Base-by-base conservation (phyloP, 2,797 vertebrate genomes). In the Nothura maculosa region DNA sequence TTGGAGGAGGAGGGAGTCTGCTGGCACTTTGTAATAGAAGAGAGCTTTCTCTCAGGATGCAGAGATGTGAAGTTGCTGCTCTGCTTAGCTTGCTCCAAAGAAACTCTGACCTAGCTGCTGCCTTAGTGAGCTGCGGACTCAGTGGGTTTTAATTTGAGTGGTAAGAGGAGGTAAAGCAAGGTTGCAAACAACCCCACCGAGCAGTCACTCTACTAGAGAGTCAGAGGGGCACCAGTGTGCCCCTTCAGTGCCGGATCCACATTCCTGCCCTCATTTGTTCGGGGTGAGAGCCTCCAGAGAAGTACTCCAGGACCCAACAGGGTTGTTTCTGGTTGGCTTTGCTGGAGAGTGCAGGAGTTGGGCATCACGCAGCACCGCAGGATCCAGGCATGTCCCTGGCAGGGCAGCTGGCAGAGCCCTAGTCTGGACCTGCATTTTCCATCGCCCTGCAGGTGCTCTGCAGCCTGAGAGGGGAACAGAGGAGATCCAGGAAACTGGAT, bases 401-500 rank as follows among this genome's bases (percentile, higher is more conserved):
- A 32, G 34, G 24, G 45, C 18, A 17, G 25, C 52, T 70, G 36
- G 48, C 28, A 24, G 34, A n/a, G 22, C 28, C 36, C 30, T 50
- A 36, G 16, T 21, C 34, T 28, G 30, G 77, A 40, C 43, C 50
- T 45, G 63, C 34, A 74, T 92, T 94, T 95, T 87, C 88, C 5
- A 0, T 63, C 66, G 74, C 66, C 58, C n/a, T 45, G 5, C 69
- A 64, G 91, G 68, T 77, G 76, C 57, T 67, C 60, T 63, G 89
- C 92, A 85, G 92, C 69, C 60, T 15, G 72, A 72, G 70, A 68
- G n/a, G 48, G 28, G 81, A 64, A 34, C 42, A 48, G 89, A 76
- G 34, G 81, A 64, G 63, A 87, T 58, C 38, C 2, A 55, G 84
- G 94, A 89, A 96, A 95, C 77, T 22, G 7, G 95, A 95, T 94